Evolutionary conservation across 2,797 vertebrate genomes (phyloP), one percentile per base, ranked within the genome.

Genomic region (Pangasius djambal): DNA sequence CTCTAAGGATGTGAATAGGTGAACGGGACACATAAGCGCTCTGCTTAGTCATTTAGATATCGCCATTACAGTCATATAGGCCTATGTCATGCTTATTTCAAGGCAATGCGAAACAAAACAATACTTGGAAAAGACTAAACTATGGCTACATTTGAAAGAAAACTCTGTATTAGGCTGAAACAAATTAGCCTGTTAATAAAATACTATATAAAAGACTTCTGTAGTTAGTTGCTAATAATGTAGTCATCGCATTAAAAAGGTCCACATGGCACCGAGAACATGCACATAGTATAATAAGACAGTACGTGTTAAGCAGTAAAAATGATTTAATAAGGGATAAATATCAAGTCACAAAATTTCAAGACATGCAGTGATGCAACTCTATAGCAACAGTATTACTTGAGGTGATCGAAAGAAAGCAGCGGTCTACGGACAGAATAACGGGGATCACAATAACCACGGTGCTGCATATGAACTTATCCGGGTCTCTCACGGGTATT

Each of bases 301-400:
- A 44, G 44, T 44, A 67, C 8, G 55, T 70, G 44, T 65, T n/a
- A 65, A 18, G 59, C 59, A 83, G 28, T 25, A 34, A 25, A 34
- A 65, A 44, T 13, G 4, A 50, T 31, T 28, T 83, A 25, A 85
- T 55, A 85, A 70, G 18, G n/a, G n/a, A 85, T 69, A 69, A 31
- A 85, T 52, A 40, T 86, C 75, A 74, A 82, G 84, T 82, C 88
- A 82, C 88, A 61, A 70, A 28, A 86, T 82, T 86, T 63, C 44
- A 83, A 57, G 55, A 22, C 69, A 52, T 10, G 52, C 70, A 59
- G 79, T 90, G 83, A 90, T 81, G 89, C 89, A 85, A 87, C 78
- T 55, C 37, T 63, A 50, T 31, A 52, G 88, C 88, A 89, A 89
- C 67, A 70, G 18, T 20, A 31, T 57, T 40, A 50, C 88, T 48